Conservation (phyloP, 1,140 invertebrate genomes). For the Plectus sambesii region DNA sequence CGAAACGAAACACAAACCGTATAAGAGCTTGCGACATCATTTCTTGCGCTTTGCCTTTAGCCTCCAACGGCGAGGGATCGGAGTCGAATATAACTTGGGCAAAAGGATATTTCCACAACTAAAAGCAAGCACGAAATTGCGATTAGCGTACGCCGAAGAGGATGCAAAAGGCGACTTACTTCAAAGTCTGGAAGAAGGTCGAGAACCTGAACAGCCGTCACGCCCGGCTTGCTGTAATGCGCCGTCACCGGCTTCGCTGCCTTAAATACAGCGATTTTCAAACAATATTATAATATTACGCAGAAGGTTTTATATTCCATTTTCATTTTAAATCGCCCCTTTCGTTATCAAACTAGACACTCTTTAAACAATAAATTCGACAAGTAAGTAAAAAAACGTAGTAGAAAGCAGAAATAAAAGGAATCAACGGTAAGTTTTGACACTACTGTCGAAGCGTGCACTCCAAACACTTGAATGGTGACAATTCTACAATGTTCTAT, state of each 20-base stretch:
- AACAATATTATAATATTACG: background rate
- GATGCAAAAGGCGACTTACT: too few relatives aligned
- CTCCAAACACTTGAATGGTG: too few relatives aligned
- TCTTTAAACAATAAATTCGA: too few relatives aligned
- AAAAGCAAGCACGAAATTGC: slow-evolving; percentile 41
- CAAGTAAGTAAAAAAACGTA: too few relatives aligned
- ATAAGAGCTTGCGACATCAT: slow-evolving; percentile 53
- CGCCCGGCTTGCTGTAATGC: slow-evolving; percentile 86
- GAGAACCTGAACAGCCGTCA: slow-evolving; percentile 72
- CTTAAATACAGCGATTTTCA: slow-evolving; percentile 22
- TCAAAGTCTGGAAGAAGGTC: slow-evolving; percentile 89
- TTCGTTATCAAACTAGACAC: too few relatives aligned
- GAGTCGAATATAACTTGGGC: slow-evolving; percentile 96
- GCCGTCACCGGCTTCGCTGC: slow-evolving; percentile 56
- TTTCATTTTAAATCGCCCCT: too few relatives aligned
- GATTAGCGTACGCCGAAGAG: too few relatives aligned
- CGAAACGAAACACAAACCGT: slow-evolving; percentile 19
- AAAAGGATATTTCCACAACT: slow-evolving; percentile 90
- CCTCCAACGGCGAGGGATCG: slow-evolving; percentile 72
- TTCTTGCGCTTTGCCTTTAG: slow-evolving; percentile 56
- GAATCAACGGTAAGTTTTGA: too few relatives aligned
- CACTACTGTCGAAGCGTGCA: too few relatives aligned
- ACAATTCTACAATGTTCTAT: too few relatives aligned
- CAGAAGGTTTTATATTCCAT: too few relatives aligned
- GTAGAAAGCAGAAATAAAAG: too few relatives aligned